A percentile compares a stretch with the other conserved stretches of the same genome.
Conservation (phyloP, 2,797 vertebrate genomes). For the Benthosema pterotum region DNA sequence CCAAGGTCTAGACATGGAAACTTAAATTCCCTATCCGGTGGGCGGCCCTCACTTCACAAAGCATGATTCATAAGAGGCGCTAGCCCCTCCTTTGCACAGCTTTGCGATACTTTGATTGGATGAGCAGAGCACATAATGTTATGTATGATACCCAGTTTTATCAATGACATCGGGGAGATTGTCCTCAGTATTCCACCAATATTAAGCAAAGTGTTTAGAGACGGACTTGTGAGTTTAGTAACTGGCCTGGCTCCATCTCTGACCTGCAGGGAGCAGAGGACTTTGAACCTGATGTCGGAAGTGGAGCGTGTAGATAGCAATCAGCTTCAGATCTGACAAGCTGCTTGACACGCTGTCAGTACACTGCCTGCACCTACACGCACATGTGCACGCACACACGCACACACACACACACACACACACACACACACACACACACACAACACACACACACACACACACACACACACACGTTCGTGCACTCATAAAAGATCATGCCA, state of each 20-base stretch:
- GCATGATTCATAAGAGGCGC: too few relatives aligned
- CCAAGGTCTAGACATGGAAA: too few relatives aligned
- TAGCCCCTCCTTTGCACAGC: too few relatives aligned
- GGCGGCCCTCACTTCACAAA: too few relatives aligned
- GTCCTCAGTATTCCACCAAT: too few relatives aligned
- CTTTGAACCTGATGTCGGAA: constrained; percentile 55
- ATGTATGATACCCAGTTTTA: too few relatives aligned
- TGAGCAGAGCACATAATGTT: too few relatives aligned
- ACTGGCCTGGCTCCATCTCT: constrained; percentile 12
- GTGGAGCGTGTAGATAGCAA: constrained; percentile 72
- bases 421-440: constrained; percentile 10
- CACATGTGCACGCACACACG: constrained; percentile 50
- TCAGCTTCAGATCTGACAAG: constrained; percentile 81
- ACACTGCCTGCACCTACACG: constrained; percentile 39
- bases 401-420: background rate
- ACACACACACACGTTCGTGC: constrained; percentile 11
- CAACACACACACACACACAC: constrained; percentile 20
- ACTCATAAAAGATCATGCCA: constrained; percentile 3
- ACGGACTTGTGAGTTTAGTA: too few relatives aligned
- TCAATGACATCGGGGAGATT: too few relatives aligned
- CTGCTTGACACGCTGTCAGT: constrained; percentile 79
- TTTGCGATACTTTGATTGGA: too few relatives aligned
- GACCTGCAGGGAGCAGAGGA: constrained; percentile 34
- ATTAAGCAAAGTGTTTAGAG: too few relatives aligned
- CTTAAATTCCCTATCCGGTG: too few relatives aligned